Evolutionary conservation across 2,888 invertebrate genomes (phyloP), one percentile per base, ranked within the genome.

Genomic region (Phalera bucephala): DNA sequence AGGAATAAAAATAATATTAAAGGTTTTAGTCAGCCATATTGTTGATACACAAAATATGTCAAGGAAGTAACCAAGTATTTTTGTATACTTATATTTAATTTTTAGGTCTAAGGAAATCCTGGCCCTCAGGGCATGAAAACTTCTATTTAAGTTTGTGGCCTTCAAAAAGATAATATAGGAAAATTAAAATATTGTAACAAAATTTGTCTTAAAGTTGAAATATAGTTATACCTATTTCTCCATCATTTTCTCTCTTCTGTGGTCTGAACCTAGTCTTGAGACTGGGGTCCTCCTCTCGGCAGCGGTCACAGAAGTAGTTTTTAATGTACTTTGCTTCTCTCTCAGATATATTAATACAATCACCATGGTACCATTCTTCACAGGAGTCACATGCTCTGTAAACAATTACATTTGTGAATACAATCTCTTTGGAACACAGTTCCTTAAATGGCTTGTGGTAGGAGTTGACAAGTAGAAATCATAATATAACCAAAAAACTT

Each of bases 311-410:
- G 73, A 95, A 98, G 70, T 97, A 99, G 56, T 96, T 96, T 66
- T 97, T 96, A 37, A 99, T 99, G 53, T 94, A 93, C 67, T 97
- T 97, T 0, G 99, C 96, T 72, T 98, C 97, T 56, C 95, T 93
- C 74, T 97, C 96, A 0, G 97, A 97, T 52, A 99, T 96, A 58
- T 96, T 96, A 51, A 99, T 98, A 76, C 99, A 99, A 71, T 98
- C 97, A 0, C 99, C 99, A 70, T 99, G 99, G 72, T 97, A 99
- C 99, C 99, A 99, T 81, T 99, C 98, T 77, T 99, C 97, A 74
- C 99, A 99, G 8, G 96, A 93, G 79, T 99, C 99, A 83, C 99
- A 99, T 21, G 96, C 97, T 77, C 96, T 96, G 66, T 72, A 85
- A 67, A 20, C 9, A 36, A 20, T 17, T 3, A 17, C 5, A 17